Conservation (phyloP, 2,888 invertebrate species). For the Sarcophaga rosellei region DNA sequence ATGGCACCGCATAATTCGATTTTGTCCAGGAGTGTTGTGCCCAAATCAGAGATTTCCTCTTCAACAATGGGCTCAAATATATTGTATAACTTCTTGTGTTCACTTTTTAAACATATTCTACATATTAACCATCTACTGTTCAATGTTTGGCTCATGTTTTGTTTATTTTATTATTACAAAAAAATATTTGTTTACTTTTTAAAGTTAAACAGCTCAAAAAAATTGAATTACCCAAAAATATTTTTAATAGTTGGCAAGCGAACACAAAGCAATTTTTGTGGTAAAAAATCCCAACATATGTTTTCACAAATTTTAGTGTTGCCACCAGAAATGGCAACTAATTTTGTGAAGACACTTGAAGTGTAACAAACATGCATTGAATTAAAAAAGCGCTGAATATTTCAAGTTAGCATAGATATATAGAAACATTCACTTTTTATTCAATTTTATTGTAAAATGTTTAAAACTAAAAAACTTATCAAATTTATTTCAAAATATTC, state of each 20-base stretch:
- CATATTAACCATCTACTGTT: constrained; percentile 56
- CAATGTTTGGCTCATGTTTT: constrained; percentile 25
- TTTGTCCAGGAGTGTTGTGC: constrained; percentile 73
- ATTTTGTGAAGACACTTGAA: background rate
- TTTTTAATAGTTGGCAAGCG: constrained; percentile 59
- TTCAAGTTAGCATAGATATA: too few relatives aligned
- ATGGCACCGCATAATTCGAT: constrained; percentile 78
- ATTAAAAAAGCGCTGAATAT: background rate
- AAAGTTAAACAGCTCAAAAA: constrained; percentile 47
- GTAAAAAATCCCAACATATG: constrained; percentile 30
- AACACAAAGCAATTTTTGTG: background rate
- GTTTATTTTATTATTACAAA: background rate
- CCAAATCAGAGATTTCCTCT: constrained; percentile 49
- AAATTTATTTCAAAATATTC: too few relatives aligned
- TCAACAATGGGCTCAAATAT: constrained; percentile 73
- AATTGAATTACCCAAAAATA: constrained; percentile 34
- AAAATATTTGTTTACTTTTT: constrained; percentile 24
- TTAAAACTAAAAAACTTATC: too few relatives aligned
- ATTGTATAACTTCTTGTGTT: constrained; percentile 74
- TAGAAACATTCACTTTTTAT: too few relatives aligned
- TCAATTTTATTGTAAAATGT: too few relatives aligned
- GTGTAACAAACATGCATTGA: background rate
- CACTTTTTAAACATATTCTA: constrained; percentile 76
- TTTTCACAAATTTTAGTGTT: constrained; percentile 33
- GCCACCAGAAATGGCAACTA: constrained; percentile 51